Conservation (phyloP, 1,140 invertebrate genomes). For the Drosophila trapezifrons region DNA sequence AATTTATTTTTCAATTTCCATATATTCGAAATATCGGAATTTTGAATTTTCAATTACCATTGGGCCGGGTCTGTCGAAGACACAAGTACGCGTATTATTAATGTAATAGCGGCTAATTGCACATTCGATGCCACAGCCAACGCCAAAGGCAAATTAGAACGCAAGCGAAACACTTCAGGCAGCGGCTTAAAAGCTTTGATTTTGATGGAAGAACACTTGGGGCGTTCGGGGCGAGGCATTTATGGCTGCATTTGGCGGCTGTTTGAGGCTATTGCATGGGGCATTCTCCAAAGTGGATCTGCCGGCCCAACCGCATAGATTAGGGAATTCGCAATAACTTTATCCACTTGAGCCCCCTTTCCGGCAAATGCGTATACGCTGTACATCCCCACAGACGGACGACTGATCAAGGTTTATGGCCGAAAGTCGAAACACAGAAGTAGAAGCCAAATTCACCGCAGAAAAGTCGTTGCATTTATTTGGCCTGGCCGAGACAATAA, state of each 20-base stretch:
- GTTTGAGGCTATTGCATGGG: slow-evolving; percentile 62
- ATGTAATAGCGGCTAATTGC: slow-evolving; percentile 80
- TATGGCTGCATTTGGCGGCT: slow-evolving; percentile 64
- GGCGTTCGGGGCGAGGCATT: slow-evolving; percentile 35
- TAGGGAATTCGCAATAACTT: slow-evolving; percentile 52
- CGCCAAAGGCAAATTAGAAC: slow-evolving; percentile 76
- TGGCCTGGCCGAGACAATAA: slow-evolving; percentile 75
- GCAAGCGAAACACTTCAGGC: slow-evolving; percentile 66
- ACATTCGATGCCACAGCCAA: slow-evolving; percentile 60
- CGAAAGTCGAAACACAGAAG: slow-evolving; percentile 12
- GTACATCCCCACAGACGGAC: neutral
- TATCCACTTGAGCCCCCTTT: slow-evolving; percentile 59
- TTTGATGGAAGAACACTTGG: slow-evolving; percentile 79
- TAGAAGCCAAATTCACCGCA: slow-evolving; percentile 64
- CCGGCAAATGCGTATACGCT: neutral
- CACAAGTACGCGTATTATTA: slow-evolving; percentile 81
- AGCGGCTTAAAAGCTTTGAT: slow-evolving; percentile 77
- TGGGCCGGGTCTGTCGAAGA: slow-evolving; percentile 24
- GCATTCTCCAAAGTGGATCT: slow-evolving; percentile 49
- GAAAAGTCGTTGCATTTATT: slow-evolving; percentile 70
- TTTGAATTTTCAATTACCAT: slow-evolving; percentile 65
- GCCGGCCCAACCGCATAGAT: too few species aligned
- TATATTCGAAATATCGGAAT: slow-evolving; percentile 37
- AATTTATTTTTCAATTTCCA: slow-evolving; percentile 59
- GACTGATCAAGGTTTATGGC: slow-evolving; percentile 60